Percentiles rank a stretch among this genome's conserved stretches.
Evolutionary conservation across 2,888 invertebrate genomes (phyloP).

Genomic region (Aproaerema taeniolella): DNA sequence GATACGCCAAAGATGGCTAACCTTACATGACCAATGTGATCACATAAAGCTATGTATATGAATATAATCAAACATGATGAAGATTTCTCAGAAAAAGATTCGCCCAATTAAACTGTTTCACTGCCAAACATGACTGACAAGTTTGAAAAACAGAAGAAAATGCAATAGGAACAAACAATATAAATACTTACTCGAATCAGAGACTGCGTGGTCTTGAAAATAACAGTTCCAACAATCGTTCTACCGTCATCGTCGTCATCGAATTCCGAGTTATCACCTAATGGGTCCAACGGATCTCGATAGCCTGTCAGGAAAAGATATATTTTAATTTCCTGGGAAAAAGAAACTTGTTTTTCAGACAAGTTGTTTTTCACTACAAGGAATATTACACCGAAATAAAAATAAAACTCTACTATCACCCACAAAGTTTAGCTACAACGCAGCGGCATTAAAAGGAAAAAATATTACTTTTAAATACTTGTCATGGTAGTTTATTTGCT

Average conservation of each 20-base stretch:
- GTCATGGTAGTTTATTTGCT: conserved; percentile 13
- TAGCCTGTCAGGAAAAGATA: conserved; percentile 34
- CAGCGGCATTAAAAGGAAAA: too few relatives aligned
- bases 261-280: conserved; percentile 53
- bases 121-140: too few relatives aligned
- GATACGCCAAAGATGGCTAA: too few relatives aligned
- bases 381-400: conserved; percentile 2
- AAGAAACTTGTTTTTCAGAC: too few relatives aligned
- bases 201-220: conserved; percentile 63
- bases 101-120: too few relatives aligned
- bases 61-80: too few relatives aligned
- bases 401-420: background rate
- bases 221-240: conserved; percentile 59
- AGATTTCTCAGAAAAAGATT: too few relatives aligned
- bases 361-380: conserved; percentile 16
- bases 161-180: too few relatives aligned
- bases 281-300: conserved; percentile 49
- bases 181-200: conserved; percentile 51
- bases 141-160: too few relatives aligned
- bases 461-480: conserved; percentile 2
- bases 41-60: too few relatives aligned
- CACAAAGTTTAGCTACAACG: too few relatives aligned
- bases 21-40: too few relatives aligned
- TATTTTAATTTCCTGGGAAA: background rate
- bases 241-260: conserved; percentile 67